These are phyloP conservation scores for Amiota mariae DNA, from an alignment of 2,888 invertebrate genomes.

Conservation along the genomic window DNA sequence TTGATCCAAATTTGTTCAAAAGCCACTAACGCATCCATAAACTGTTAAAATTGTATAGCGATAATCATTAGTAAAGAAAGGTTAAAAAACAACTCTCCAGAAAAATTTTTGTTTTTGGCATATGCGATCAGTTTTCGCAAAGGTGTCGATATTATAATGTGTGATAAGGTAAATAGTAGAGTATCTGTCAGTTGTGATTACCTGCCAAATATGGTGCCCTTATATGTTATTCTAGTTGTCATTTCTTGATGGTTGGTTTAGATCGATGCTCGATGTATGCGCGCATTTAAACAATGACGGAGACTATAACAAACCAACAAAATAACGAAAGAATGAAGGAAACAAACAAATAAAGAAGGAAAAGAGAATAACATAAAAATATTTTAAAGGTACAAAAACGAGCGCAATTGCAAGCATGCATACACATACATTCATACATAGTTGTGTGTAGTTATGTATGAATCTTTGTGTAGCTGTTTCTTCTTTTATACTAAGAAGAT, in stretches of 20 bases:
- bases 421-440: too few relatives aligned
- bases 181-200: too few relatives aligned
- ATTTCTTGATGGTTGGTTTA: slow-evolving; percentile 3
- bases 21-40: too few relatives aligned
- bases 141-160: too few relatives aligned
- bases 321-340: not conserved
- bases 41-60: too few relatives aligned
- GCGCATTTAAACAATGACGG: not conserved
- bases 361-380: not conserved
- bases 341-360: not conserved
- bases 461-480: not conserved
- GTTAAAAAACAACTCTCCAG: too few relatives aligned
- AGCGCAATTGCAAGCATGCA: not conserved
- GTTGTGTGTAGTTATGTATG: not conserved
- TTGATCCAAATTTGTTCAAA: too few relatives aligned
- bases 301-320: not conserved
- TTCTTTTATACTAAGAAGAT: not conserved
- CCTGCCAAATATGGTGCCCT: not conserved
- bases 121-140: too few relatives aligned
- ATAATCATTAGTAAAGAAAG: too few relatives aligned
- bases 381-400: slow-evolving; percentile 11
- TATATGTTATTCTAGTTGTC: slow-evolving; percentile 10
- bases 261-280: not conserved
- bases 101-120: too few relatives aligned
- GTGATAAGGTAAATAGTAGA: too few relatives aligned